Base-by-base conservation (phyloP, 2,113 vertebrate species). In the Pitta sordida region DNA sequence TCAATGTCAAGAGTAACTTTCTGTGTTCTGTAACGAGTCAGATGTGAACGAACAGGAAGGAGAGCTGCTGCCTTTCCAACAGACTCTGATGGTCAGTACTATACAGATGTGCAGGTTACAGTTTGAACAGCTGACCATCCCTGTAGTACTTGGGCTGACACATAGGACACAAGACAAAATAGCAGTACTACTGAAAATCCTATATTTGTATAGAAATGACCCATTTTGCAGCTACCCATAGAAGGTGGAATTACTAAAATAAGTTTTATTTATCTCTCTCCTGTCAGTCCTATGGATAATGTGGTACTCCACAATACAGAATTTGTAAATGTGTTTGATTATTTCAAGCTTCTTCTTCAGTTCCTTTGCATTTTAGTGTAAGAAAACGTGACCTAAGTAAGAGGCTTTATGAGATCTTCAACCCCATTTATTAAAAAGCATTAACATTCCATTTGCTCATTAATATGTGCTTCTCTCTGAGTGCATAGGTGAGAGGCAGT, bases 101-200 rank as follows among this genome's bases (percentile, higher is more conserved):
- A 7, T 8, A 32, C 14, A 27, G 64, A 41, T 56, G 48, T 75
- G 19, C 49, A 91, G 43, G 22, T n/a, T 84, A 41, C 17, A 29
- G 24, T 74, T 21, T 67, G 60, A 81, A 24, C 60, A 59, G 30
- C 39, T 78, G 34, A n/a, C 37, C 21, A 30, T 62, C 32, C 15
- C 41, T 71, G 18, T 32, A 55, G 27, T 76, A 21, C 32, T 58
- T 58, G 37, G 13, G 5, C 55, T 88, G 17, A 37, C 59, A 36
- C 19, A 27, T 15, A 51, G 34, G 29, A 37, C 9, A 11, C 0
- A 2, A 0, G 6, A 58, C 21, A 62, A 73, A 58, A n/a, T 13
- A 63, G 15, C 60, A 84, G 26, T 34, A 43, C n/a, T 75, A 34
- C 29, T 43, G n/a, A 67, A 65, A 59, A 30, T 6, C 9, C 34